Conservation (phyloP, 2,113 vertebrate species). For the Mormoops blainvillei region DNA sequence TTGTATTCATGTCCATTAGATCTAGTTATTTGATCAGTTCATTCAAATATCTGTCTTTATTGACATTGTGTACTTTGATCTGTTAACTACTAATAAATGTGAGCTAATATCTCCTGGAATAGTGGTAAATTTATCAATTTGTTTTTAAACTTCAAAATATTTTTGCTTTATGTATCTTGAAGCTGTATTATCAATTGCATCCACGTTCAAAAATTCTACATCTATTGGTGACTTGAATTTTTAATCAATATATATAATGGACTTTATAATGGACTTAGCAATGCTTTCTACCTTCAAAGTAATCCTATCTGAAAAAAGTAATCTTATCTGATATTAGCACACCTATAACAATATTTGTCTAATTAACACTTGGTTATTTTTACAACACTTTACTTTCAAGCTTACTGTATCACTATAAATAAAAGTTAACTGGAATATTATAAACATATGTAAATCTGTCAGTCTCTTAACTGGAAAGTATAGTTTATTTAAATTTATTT, state of each 20-base stretch:
- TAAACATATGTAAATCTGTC: not conserved
- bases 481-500: not conserved
- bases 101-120: not conserved
- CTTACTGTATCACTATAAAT: not conserved
- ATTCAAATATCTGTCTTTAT: not conserved
- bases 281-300: not conserved
- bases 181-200: not conserved
- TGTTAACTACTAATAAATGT: not conserved
- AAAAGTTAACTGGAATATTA: not conserved
- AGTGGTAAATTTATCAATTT: not conserved
- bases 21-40: not conserved
- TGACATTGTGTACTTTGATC: not conserved
- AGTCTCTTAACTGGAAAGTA: not conserved
- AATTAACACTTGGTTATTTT: not conserved
- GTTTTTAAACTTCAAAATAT: not conserved
- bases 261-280: not conserved
- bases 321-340: not conserved
- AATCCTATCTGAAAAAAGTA: not conserved
- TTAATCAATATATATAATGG: not conserved
- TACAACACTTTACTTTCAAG: not conserved
- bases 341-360: not conserved
- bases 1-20: not conserved
- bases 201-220: not conserved
- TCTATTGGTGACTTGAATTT: not conserved
- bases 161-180: not conserved